Base-by-base conservation (phyloP, 1,140 invertebrate species). In the Asbolus verrucosus region DNA sequence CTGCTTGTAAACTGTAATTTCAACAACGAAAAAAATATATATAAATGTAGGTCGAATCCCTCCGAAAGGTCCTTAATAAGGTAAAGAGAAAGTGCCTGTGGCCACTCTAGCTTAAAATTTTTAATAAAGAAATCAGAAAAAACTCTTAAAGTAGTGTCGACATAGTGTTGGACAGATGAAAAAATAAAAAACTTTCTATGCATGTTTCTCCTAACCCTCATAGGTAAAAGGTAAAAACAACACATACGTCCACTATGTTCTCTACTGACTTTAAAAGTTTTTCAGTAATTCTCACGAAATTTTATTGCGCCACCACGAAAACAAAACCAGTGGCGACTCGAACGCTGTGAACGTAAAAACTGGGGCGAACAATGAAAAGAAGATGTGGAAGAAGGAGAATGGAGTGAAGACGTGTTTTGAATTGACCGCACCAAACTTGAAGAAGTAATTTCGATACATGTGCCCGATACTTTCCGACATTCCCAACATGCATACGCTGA, bases 271-370 rank as follows among this genome's bases (percentile, higher is more conserved):
- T 72, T 69, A 70, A 72, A 73, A 76, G 76, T 73, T 74, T 74
- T 69, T 43, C 8, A 70, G 70, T 65, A 39, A 75, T 15, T 74
- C 80, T 89, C 87, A 89, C 85, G 87, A 88, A 71, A 88, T 88
- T 80, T 89, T 89, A 59, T 88, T 88, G 24, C 87, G 84, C 87
- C 87, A 89, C 87, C 87, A 89, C 8, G 85, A 87, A 78, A 87
- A 87, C 76, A 88, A 83, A 79, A 88, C 85, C 75, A 85, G 85
- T 46, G 86, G 84, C 75, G 83, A 82, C 31, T 73, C 77, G 81
- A 77, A 85, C 82, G 76, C 84, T 81, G 71, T 84, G 75, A 73
- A 84, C 71, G 65, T 83, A 80, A 71, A 85, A 77, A 67, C 82
- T 61, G 60, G 81, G 74, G 62, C 82, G 73, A 43, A 85, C 77